These are phyloP conservation scores for Centrocercus urophasianus DNA, from an alignment of 2,113 vertebrate genomes.

Conservation along the genomic window DNA sequence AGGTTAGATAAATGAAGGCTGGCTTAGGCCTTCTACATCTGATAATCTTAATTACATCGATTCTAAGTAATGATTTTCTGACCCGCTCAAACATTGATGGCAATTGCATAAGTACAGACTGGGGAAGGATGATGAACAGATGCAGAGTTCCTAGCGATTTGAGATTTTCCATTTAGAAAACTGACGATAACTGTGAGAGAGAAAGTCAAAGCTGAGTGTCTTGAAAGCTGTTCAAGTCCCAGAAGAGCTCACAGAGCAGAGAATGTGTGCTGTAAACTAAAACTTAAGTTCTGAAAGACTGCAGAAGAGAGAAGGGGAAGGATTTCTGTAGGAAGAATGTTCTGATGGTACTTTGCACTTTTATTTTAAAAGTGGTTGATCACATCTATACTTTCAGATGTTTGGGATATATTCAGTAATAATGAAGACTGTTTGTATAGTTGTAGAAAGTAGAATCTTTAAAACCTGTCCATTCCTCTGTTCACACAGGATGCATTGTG, in stretches of 20 bases:
- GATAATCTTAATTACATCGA: not conserved
- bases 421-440: not conserved
- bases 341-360: not conserved
- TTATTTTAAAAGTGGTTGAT: not conserved
- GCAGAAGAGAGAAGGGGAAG: not conserved
- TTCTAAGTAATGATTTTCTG: not conserved
- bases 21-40: not conserved
- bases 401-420: not conserved
- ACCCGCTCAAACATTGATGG: not conserved
- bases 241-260: not conserved
- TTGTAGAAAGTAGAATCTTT: not conserved
- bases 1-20: not conserved
- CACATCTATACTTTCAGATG: rapidly evolving
- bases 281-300: not conserved
- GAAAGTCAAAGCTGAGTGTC: not conserved
- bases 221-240: not conserved
- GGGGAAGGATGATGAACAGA: not conserved
- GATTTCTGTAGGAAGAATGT: not conserved
- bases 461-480: not conserved
- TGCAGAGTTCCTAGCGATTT: not conserved
- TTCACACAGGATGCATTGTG: not conserved
- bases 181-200: not conserved
- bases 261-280: not conserved
- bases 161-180: not conserved
- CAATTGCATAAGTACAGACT: not conserved